phyloP scores from a whole-genome alignment of 2,888 invertebrate genomes.

The Frankliniella intonsa region DNA sequence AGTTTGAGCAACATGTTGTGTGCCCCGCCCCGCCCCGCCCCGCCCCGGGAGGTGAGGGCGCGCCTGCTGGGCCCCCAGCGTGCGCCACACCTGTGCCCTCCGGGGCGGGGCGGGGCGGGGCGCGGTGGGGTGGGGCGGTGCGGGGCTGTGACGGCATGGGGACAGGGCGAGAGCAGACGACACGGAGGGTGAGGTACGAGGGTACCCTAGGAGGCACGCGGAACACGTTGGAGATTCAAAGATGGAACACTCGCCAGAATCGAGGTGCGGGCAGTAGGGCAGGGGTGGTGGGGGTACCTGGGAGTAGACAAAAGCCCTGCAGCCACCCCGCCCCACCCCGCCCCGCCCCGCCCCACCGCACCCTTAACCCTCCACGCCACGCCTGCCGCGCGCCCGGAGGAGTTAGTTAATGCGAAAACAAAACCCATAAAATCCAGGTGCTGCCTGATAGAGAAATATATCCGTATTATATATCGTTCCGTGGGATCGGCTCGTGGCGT shows the following conservation, averaged over 20 bases:
- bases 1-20: slow-evolving; percentile 15
- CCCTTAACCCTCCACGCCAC: not conserved
- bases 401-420: slow-evolving; percentile 27
- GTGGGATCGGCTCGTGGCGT: not conserved
- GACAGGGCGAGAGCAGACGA: too few species aligned
- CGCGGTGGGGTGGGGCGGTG: too few species aligned
- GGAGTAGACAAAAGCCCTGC: not conserved
- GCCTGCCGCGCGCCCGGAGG: not conserved
- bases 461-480: slow-evolving; percentile 26
- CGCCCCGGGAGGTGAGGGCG: too few species aligned
- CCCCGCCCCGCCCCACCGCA: not conserved
- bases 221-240: too few species aligned
- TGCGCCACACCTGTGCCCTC: not conserved
- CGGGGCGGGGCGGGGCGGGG: not conserved
- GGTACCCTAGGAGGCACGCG: too few species aligned
- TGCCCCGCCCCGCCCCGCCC: not conserved
- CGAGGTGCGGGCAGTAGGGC: too few species aligned
- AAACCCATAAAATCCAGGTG: slow-evolving; percentile 26
- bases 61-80: not conserved
- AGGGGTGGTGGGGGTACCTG: not conserved
- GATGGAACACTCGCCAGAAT: too few species aligned
- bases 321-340: not conserved
- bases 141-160: too few species aligned
- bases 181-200: too few species aligned
- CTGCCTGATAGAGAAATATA: slow-evolving; percentile 25